Evolutionary conservation across 1,140 invertebrate species (phyloP), one percentile per base, ranked within the genome.

Genomic region (Lasioglossum baleicum): DNA sequence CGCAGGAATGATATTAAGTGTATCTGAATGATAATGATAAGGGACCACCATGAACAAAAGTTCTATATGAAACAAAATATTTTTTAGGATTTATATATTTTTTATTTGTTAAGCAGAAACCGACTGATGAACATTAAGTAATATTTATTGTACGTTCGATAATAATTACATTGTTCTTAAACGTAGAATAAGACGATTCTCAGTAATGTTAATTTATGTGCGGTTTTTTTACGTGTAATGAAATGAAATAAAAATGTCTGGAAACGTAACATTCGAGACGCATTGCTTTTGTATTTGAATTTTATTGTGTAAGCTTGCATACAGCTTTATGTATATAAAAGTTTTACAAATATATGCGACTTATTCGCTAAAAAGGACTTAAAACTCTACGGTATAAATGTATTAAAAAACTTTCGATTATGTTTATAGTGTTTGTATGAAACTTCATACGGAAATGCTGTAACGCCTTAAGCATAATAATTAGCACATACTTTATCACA

Each of bases 401-500:
- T 44, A 51, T 31, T 84, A 80, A n/a, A 77, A 85, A 84, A 81
- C 48, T 77, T 67, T 73, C 56, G 22, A 83, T 56, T 74, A 81
- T 58, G 75, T 20, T 26, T 68, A 63, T 77, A 67, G 75, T 60
- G 75, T 66, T 26, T 63, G 26, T 13, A 67, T 80, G 72, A 75
- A 75, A 68, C 0, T 60, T n/a, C 51, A 26, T 73, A 61, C 31
- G 68, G 74, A 81, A 53, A 53, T 75, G 60, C 42, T 84, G 53
- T 82, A 74, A 74, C 48, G 15, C 20, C 44, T 68, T 26, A 72
- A 60, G 35, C 80, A 72, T 79, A 78, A 44, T 42, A 66, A 70
- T 65, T 48, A 80, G 81, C 67, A 73, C 58, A 76, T 67, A 75
- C 31, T 74, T 88, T 85, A 88, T 87, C 87, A 88, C 85, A 88